These are phyloP conservation scores for Physella acuta DNA, from an alignment of 1,140 invertebrate genomes.

Conservation along the genomic window DNA sequence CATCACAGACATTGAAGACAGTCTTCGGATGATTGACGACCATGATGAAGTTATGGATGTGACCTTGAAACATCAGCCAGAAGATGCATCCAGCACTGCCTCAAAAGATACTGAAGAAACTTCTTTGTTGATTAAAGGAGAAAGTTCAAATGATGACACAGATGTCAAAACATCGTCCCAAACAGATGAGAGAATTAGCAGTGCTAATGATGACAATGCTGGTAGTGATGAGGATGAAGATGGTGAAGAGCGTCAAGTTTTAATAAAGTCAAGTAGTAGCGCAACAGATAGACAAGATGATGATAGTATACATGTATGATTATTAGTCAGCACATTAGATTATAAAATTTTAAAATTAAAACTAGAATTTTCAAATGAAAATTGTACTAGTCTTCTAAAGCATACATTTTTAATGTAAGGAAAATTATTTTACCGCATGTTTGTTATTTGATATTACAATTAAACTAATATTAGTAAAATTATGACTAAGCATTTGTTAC, in stretches of 20 bases:
- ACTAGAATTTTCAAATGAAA: too few relatives aligned
- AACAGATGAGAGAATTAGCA: not conserved
- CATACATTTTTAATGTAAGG: too few relatives aligned
- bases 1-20: constrained; percentile 10
- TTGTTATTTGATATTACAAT: too few relatives aligned
- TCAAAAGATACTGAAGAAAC: not conserved
- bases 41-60: not conserved
- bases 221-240: constrained; percentile 8
- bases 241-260: constrained; percentile 8
- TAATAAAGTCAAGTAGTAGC: constrained; percentile 3
- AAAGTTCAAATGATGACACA: not conserved
- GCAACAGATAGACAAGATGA: not conserved
- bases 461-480: too few relatives aligned
- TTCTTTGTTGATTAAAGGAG: not conserved
- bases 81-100: not conserved
- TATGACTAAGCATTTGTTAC: too few relatives aligned
- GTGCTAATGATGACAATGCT: not conserved
- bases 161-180: not conserved
- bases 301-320: not conserved
- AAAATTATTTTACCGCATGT: too few relatives aligned
- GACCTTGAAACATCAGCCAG: not conserved
- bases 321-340: not conserved
- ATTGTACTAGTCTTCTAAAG: too few relatives aligned
- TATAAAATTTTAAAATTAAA: too few relatives aligned
- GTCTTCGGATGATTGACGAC: not conserved